Evolutionary conservation across 2,797 vertebrate genomes (phyloP).

Genomic region (Miichthys miiuy): DNA sequence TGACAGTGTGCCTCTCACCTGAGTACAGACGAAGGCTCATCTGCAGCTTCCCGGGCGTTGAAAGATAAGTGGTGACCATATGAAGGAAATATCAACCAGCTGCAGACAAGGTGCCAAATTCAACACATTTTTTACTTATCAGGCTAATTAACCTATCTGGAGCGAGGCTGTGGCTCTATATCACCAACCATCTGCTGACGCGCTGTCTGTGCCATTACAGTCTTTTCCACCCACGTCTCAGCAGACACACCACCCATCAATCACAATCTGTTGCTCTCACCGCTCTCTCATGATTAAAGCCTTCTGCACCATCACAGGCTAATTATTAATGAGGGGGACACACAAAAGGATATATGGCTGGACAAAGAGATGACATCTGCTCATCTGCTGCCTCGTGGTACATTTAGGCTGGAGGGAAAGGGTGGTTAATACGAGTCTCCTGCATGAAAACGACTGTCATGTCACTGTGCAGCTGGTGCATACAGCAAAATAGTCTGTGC

Average conservation of each 20-base stretch:
- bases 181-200: constrained; percentile 84
- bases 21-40: constrained; percentile 15
- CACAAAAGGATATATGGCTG: constrained; percentile 36
- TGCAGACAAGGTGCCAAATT: constrained; percentile 69
- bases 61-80: constrained; percentile 49
- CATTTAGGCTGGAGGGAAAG: constrained; percentile 18
- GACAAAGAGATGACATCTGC: constrained; percentile 45
- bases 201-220: constrained; percentile 70
- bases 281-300: constrained; percentile 55
- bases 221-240: constrained; percentile 75
- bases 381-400: constrained; percentile 19
- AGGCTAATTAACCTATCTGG: constrained; percentile 84
- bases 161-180: constrained; percentile 75
- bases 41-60: constrained; percentile 22
- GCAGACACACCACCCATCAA: constrained; percentile 79
- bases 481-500: neutral
- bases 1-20: constrained; percentile 20
- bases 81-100: constrained; percentile 59
- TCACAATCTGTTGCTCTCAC: constrained; percentile 75
- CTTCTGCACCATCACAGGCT: constrained; percentile 42
- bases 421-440: constrained; percentile 6
- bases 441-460: neutral
- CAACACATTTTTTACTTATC: constrained; percentile 81
- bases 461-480: constrained; percentile 8
- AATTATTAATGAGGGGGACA: constrained; percentile 55